Conservation (phyloP, 2,888 invertebrate genomes). For the Lithophane leautieri region DNA sequence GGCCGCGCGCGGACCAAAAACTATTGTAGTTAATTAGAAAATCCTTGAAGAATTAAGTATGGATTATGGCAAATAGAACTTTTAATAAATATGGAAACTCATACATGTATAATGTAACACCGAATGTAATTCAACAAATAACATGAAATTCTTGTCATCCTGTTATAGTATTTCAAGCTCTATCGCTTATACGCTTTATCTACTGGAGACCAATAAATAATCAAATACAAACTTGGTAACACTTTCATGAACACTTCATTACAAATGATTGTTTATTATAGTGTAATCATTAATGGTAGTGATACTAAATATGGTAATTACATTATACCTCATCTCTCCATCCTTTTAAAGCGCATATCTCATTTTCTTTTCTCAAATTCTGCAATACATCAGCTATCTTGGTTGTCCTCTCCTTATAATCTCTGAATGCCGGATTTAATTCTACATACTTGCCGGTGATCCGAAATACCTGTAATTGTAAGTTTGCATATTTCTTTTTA, state of each 20-base stretch:
- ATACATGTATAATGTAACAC: background rate
- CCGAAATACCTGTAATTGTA: conserved; percentile 92
- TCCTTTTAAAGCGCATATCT: conserved; percentile 95
- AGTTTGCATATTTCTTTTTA: background rate
- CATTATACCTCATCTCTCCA: conserved; percentile 96
- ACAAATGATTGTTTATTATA: background rate
- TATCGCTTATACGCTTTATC: background rate
- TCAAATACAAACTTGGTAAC: conserved; percentile 6
- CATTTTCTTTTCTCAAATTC: conserved; percentile 93
- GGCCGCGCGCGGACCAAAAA: too few species aligned
- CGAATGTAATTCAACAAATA: conserved; percentile 1
- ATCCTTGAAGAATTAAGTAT: too few species aligned
- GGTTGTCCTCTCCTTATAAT: conserved; percentile 95
- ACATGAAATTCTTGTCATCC: background rate
- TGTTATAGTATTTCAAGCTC: conserved; percentile 5
- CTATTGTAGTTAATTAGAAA: too few species aligned
- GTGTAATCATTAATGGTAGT: background rate
- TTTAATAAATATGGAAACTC: conserved; percentile 45
- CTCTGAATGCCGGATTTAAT: conserved; percentile 96
- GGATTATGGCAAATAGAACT: conserved; percentile 5
- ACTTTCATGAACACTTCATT: background rate
- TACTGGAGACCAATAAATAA: conserved; percentile 1
- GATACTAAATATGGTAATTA: background rate
- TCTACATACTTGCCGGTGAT: conserved; percentile 94
- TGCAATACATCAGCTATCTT: conserved; percentile 95